phyloP scores from a whole-genome alignment of 2,113 vertebrate genomes.

The Romanogobio albipinnatus region DNA sequence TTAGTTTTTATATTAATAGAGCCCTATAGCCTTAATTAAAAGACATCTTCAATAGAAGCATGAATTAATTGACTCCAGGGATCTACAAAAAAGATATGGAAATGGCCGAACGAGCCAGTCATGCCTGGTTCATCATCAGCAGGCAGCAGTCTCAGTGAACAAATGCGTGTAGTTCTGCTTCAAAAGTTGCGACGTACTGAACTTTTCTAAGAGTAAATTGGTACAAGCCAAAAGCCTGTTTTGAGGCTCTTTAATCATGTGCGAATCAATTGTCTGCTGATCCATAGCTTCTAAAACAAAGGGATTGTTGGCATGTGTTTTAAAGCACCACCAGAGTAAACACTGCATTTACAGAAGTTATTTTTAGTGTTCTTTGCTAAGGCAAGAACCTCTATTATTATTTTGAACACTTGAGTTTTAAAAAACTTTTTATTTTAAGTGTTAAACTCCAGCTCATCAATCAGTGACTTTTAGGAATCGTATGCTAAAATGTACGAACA shows the following conservation, averaged over 20 bases:
- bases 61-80: constrained; percentile 30
- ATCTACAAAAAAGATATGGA: constrained; percentile 9
- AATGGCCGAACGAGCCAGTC: neutral
- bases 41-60: neutral
- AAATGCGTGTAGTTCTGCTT: constrained; percentile 23
- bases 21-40: constrained; percentile 7
- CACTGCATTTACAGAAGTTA: neutral
- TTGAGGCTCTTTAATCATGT: neutral
- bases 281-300: neutral
- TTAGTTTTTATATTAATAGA: neutral
- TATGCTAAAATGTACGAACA: neutral
- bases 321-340: constrained; percentile 5
- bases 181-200: neutral
- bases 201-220: constrained; percentile 13
- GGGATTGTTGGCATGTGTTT: neutral
- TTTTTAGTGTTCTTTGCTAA: neutral
- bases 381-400: neutral
- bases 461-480: neutral
- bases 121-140: neutral
- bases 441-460: neutral
- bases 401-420: neutral
- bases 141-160: neutral
- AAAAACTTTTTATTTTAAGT: neutral
- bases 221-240: constrained; percentile 7
- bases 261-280: constrained; percentile 15